These are phyloP conservation scores for Drosophila ezoana DNA, from an alignment of 2,888 invertebrate species.

Conservation along the genomic window DNA sequence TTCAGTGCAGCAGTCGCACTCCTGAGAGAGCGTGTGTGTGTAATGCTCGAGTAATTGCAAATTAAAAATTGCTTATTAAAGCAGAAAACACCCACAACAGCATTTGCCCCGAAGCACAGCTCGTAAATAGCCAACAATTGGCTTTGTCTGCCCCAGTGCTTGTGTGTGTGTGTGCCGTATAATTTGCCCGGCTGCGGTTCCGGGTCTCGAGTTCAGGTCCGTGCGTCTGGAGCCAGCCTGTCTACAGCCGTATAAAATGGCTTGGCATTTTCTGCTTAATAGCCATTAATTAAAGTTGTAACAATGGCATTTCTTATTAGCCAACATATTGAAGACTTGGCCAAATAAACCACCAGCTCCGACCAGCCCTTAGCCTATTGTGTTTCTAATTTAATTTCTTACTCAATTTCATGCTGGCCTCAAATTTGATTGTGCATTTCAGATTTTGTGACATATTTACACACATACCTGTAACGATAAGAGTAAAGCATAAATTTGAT, in stretches of 20 bases:
- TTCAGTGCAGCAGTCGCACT: slow-evolving; percentile 29
- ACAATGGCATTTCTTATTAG: slow-evolving; percentile 72
- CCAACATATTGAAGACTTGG: slow-evolving; percentile 33
- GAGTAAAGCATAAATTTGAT: slow-evolving; percentile 40
- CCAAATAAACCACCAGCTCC: not conserved
- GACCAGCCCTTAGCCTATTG: slow-evolving; percentile 6
- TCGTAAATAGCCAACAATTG: slow-evolving; percentile 63
- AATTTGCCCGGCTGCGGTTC: slow-evolving; percentile 44
- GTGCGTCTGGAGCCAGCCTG: slow-evolving; percentile 38
- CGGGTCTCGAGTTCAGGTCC: slow-evolving; percentile 21
- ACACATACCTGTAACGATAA: slow-evolving; percentile 66
- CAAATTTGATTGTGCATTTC: slow-evolving; percentile 48
- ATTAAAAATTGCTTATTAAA: slow-evolving; percentile 81
- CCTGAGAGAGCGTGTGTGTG: slow-evolving; percentile 4
- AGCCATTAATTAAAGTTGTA: slow-evolving; percentile 75
- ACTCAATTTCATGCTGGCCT: slow-evolving; percentile 54
- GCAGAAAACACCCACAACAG: slow-evolving; percentile 57
- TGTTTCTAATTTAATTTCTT: slow-evolving; percentile 65
- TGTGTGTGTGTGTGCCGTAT: slow-evolving; percentile 27
- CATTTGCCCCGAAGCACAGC: slow-evolving; percentile 21
- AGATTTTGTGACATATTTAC: slow-evolving; percentile 41
- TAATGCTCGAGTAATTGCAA: slow-evolving; percentile 75
- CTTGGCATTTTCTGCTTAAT: slow-evolving; percentile 63
- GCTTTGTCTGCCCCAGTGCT: slow-evolving; percentile 27
- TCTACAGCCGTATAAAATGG: slow-evolving; percentile 58